Evolutionary conservation across 2,888 invertebrate species (phyloP).

Genomic region (Congeria kusceri): DNA sequence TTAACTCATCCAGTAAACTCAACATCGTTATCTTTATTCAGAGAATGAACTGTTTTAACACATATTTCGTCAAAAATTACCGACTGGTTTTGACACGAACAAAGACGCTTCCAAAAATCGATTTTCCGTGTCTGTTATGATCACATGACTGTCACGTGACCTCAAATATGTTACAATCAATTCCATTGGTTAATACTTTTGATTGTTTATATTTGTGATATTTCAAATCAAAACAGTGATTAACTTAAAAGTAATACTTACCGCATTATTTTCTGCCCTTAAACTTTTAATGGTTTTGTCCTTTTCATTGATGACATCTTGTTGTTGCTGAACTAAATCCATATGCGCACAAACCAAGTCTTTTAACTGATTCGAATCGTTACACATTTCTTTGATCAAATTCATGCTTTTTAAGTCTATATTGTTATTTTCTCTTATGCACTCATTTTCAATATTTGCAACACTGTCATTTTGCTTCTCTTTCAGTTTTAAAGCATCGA

Average conservation of each 20-base stretch:
- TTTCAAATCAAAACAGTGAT: not conserved
- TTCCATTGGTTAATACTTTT: slow-evolving; percentile 17
- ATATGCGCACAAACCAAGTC: slow-evolving; percentile 93
- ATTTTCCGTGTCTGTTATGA: slow-evolving; percentile 28
- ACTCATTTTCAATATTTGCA: slow-evolving; percentile 40
- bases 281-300: slow-evolving; percentile 91
- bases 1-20: not conserved
- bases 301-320: slow-evolving; percentile 92
- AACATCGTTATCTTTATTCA: not conserved
- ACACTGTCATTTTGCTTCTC: slow-evolving; percentile 59
- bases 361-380: slow-evolving; percentile 85
- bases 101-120: slow-evolving; percentile 50
- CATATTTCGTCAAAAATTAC: slow-evolving; percentile 7
- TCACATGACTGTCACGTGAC: slow-evolving; percentile 59
- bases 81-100: slow-evolving; percentile 56
- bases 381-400: slow-evolving; percentile 29
- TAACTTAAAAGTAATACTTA: slow-evolving; percentile 84
- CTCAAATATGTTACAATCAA: not conserved
- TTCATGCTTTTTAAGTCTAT: slow-evolving; percentile 51
- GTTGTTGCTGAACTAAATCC: slow-evolving; percentile 95
- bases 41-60: not conserved
- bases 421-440: slow-evolving; percentile 51
- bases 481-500: slow-evolving; percentile 64
- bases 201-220: slow-evolving; percentile 9
- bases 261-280: slow-evolving; percentile 92